Base-by-base conservation (phyloP, 2,888 invertebrate species). In the Fragum whitleyi region DNA sequence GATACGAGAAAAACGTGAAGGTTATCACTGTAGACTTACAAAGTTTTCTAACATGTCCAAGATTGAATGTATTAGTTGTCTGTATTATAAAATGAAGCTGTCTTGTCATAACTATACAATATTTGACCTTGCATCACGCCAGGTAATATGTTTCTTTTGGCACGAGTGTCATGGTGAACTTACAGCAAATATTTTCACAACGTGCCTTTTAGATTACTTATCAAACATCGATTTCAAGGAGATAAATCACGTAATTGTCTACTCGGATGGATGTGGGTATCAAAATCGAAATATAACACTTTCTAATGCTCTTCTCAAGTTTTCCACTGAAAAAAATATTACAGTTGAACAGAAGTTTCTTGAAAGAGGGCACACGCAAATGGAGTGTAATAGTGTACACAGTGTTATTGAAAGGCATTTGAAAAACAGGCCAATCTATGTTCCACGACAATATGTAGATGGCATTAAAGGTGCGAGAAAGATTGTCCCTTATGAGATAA, bases 331-430 rank as follows among this genome's bases (percentile, higher is more conserved):
- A 14, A 68, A 68, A 39, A 65, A 74, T 23, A 69, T 79, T 32
- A 79, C 67, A 21, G 83, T 83, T 53, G 26, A 42, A 19, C 85
- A 85, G 71, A 86, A 86, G 57, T 70, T 55, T 53, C 57, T 86
- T 23, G 80, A 77, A 73, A 68, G 67, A 32, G 84, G 86, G 6
- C 86, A 86, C 62, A 85, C 82, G 7, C 78, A 85, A 39, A 86
- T 86, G 85, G 81, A 85, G 59, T 70, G 70, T 59, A 81, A 86
- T 74, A 76, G 77, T 36, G 85, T 85, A 5, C 86, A 86, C 39
- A 83, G 83, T 77, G 42, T 47, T 2, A 79, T 81, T 59, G 86
- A 84, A 71, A 51, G 74, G 5, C 77, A 69, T 36, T 39, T 81
- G 28, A 65, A 55, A 19, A 74, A 79, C 32, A 83, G 59, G 36